phyloP scores from a whole-genome alignment of 1,140 invertebrate species.

The Cataglyphis hispanica region DNA sequence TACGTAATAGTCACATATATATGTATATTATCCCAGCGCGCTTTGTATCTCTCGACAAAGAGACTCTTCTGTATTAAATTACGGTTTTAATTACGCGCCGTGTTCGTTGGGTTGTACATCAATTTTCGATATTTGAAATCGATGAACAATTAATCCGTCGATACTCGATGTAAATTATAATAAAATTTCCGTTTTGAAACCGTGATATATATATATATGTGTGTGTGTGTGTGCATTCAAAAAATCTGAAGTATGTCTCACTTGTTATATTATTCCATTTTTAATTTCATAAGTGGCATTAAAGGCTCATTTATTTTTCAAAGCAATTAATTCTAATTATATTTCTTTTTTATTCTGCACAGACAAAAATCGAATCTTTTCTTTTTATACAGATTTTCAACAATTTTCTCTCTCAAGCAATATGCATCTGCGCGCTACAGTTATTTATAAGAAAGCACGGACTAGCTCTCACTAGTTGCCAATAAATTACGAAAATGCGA shows the following conservation, averaged over 20 bases:
- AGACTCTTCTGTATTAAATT: slow-evolving; percentile 34
- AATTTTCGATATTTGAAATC: slow-evolving; percentile 15
- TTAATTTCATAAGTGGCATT: not conserved
- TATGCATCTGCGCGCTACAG: not conserved
- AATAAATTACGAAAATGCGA: slow-evolving; percentile 47
- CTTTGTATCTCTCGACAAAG: slow-evolving; percentile 12
- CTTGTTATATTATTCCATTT: not conserved
- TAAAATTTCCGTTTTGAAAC: slow-evolving; percentile 1
- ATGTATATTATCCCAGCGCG: slow-evolving; percentile 25
- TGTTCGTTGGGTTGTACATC: not conserved
- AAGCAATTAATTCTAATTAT: not conserved
- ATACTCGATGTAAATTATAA: not conserved
- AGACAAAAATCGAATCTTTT: not conserved
- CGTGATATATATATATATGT: too few relatives aligned
- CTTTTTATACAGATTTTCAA: slow-evolving; percentile 1
- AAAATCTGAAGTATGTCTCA: too few relatives aligned
- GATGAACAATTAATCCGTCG: slow-evolving; percentile 13
- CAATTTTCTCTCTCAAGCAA: not conserved
- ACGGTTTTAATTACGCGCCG: slow-evolving; percentile 35
- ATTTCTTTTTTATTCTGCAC: not conserved
- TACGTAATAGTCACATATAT: slow-evolving; percentile 26
- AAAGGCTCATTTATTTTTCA: not conserved
- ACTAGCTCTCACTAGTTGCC: slow-evolving; percentile 23
- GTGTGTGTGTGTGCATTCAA: too few relatives aligned
- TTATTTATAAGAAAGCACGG: slow-evolving; percentile 15